Evolutionary conservation across 1,140 invertebrate species (phyloP).

Genomic region (Trichoplusia ni): DNA sequence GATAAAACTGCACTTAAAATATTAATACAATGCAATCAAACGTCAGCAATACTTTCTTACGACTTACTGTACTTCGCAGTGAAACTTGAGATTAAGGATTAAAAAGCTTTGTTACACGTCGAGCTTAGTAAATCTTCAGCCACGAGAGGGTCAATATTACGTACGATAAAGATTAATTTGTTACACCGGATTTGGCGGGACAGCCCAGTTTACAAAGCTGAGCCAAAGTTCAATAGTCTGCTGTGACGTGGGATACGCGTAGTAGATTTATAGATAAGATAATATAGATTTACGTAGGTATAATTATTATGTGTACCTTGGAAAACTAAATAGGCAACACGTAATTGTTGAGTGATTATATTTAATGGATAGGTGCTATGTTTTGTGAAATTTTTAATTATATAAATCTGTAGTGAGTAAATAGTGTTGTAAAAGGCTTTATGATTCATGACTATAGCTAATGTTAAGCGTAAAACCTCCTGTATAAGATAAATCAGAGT

Average conservation of each 20-base stretch:
- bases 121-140: neutral
- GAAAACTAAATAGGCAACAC: neutral
- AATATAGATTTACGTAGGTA: slow-evolving; percentile 2
- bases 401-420: neutral
- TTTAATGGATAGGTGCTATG: neutral
- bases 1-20: slow-evolving; percentile 12
- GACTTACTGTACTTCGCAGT: no score
- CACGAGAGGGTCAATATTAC: slow-evolving; percentile 4
- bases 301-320: neutral
- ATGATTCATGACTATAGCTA: no score
- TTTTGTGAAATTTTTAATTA: neutral
- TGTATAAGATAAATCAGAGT: no score
- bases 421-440: no score
- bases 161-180: slow-evolving; percentile 31
- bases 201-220: slow-evolving; percentile 28
- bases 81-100: no score
- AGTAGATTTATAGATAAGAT: slow-evolving; percentile 33
- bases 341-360: neutral
- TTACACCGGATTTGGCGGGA: slow-evolving; percentile 27
- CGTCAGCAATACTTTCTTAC: no score
- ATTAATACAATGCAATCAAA: slow-evolving; percentile 24
- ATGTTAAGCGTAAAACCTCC: no score
- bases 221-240: slow-evolving; percentile 42
- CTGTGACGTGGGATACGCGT: slow-evolving; percentile 33
- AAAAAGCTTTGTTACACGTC: no score